Percentiles rank a stretch among this genome's conserved stretches.
Evolutionary conservation across 64 coral and sea anemone species (phyloP).

Genomic region (Montipora efflorescens): DNA sequence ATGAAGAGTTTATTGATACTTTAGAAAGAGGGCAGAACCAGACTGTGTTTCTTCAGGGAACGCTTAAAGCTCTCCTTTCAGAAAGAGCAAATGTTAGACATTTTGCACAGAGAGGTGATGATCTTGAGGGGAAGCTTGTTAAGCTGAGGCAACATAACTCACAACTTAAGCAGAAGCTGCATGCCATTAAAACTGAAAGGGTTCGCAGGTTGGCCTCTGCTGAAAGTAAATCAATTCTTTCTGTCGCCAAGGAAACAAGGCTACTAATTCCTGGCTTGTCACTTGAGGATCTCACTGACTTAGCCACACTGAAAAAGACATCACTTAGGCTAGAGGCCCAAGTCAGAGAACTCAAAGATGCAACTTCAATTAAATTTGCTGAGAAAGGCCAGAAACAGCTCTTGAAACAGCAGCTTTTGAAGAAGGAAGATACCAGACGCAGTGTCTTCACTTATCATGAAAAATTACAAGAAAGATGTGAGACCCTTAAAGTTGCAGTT

Average conservation of each 20-base stretch:
- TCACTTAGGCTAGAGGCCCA: conserved; percentile 71
- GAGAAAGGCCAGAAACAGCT: conserved; percentile 78
- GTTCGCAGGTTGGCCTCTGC: conserved; percentile 34
- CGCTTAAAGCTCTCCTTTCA: conserved; percentile 83
- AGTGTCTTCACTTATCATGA: conserved; percentile 45
- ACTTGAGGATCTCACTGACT: conserved; percentile 83
- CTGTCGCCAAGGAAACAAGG: conserved; percentile 53
- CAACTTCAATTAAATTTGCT: conserved; percentile 78
- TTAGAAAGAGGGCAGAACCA: conserved; percentile 91
- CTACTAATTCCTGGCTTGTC: conserved; percentile 83
- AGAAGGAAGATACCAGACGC: conserved; percentile 72
- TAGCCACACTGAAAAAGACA: conserved; percentile 65
- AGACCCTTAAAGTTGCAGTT: conserved; percentile 88
- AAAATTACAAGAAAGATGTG: conserved; percentile 76
- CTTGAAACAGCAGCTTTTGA: conserved; percentile 75
- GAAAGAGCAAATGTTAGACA: conserved; percentile 83
- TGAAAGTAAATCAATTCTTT: conserved; percentile 65
- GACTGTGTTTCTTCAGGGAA: conserved; percentile 80
- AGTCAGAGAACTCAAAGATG: conserved; percentile 69
- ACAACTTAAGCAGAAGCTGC: conserved; percentile 65
- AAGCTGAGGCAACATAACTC: conserved; percentile 69
- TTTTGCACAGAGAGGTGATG: conserved; percentile 80
- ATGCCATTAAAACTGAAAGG: conserved; percentile 35
- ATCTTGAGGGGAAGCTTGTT: conserved; percentile 85
- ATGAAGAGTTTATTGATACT: conserved; percentile 80